Evolutionary conservation across 1,140 invertebrate genomes (phyloP).

Genomic region (Leptinotarsa lineolata): DNA sequence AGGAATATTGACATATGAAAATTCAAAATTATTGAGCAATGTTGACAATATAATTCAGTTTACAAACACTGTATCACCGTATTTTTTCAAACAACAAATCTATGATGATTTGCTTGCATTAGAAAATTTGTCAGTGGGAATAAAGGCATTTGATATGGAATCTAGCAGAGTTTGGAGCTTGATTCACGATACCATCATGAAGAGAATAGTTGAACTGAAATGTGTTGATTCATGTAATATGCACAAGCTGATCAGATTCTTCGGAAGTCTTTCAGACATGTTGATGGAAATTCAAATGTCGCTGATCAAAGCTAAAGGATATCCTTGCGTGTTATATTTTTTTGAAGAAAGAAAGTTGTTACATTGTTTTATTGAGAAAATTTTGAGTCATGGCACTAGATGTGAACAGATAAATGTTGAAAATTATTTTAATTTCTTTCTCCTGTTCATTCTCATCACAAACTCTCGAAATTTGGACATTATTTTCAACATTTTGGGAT

Average conservation of each 20-base stretch:
- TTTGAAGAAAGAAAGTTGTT: slow-evolving; percentile 36
- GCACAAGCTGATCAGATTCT: slow-evolving; percentile 33
- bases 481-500: slow-evolving; percentile 41
- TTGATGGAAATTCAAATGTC: slow-evolving; percentile 30
- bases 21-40: slow-evolving; percentile 7
- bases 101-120: slow-evolving; percentile 27
- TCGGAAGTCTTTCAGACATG: slow-evolving; percentile 28
- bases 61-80: not conserved
- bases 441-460: slow-evolving; percentile 31
- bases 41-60: slow-evolving; percentile 1
- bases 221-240: slow-evolving; percentile 30
- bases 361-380: slow-evolving; percentile 27
- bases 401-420: slow-evolving; percentile 28
- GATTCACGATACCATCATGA: slow-evolving; percentile 28
- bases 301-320: slow-evolving; percentile 13
- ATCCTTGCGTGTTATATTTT: slow-evolving; percentile 26
- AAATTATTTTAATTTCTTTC: slow-evolving; percentile 31
- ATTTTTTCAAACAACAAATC: slow-evolving; percentile 17
- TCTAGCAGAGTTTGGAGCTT: slow-evolving; percentile 34
- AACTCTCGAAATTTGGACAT: slow-evolving; percentile 39
- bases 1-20: not conserved
- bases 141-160: slow-evolving; percentile 17
- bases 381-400: slow-evolving; percentile 32
- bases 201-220: slow-evolving; percentile 25
- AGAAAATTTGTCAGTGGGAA: not conserved